Evolutionary conservation across 2,888 invertebrate species (phyloP), one percentile per base, ranked within the genome.

Genomic region (Volucella zonaria): DNA sequence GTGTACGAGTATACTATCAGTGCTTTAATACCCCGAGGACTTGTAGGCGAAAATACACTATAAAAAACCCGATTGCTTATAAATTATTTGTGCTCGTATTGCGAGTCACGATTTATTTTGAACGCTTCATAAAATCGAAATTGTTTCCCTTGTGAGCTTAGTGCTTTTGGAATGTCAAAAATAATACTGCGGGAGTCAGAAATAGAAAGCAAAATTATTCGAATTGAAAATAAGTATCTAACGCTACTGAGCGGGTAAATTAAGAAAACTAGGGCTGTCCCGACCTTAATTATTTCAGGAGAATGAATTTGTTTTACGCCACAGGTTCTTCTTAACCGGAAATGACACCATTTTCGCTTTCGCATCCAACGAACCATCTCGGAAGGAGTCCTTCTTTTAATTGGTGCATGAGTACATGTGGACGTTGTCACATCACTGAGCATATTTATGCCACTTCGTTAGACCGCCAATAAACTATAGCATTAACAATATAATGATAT

Each of bases 401-500:
- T 31, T 31, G 31, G 31, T 31, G 6, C 31, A 31, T 6, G 31
- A 31, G 4, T 66, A 15, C n/a, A 77, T 52, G 77, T 68, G 40
- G 61, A 47, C 47, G 54, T 67, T 70, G 68, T 70, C 68, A 70
- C 77, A 68, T 62, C 61, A 77, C 40, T 62, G 49, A 54, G 54
- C 43, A 70, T 62, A 62, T 77, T 77, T 70, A 77, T 68, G 47
- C 38, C 68, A 18, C 52, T 77, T 77, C 61, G 77, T 62, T 77
- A 62, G 54, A 62, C 61, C 52, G 1, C 61, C 54, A 56, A 70
- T 68, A 77, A 61, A 77, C 68, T 56, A 62, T 52, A 54, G 49
- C 47, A 62, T 70, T 68, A 68, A 52, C 51, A 51, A 51, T 67
- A 75, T 67, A 75, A 75, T 59, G 66, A 43, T 67, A 67, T 59